A percentile compares a stretch with the other conserved stretches of the same genome.
Evolutionary conservation across 2,797 vertebrate species (phyloP).

Genomic region (Gallinago nigripennis): DNA sequence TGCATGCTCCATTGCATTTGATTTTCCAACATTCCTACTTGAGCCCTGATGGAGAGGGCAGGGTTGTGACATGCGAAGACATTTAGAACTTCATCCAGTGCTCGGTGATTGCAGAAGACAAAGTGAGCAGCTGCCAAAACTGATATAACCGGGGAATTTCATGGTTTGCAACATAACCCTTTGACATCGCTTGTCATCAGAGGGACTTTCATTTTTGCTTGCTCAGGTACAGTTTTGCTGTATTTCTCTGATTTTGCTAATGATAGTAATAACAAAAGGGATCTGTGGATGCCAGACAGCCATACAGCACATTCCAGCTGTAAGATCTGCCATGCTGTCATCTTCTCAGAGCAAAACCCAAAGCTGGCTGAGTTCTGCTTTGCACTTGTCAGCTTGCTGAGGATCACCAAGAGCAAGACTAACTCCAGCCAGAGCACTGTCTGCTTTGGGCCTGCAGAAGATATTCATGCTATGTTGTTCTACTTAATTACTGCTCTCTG

Average conservation of each 20-base stretch:
- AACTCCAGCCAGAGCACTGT: background rate
- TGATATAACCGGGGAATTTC: background rate
- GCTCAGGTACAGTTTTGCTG: background rate
- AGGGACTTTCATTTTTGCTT: background rate
- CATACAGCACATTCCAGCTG: background rate
- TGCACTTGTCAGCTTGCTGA: background rate
- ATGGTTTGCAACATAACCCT: background rate
- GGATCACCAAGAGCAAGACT: background rate
- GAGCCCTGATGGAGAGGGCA: background rate
- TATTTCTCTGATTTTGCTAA: background rate
- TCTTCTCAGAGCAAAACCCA: background rate
- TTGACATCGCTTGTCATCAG: background rate
- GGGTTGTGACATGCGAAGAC: background rate
- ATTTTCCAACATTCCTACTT: background rate
- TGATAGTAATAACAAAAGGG: background rate
- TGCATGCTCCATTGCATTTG: background rate
- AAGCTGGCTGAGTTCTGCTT: background rate
- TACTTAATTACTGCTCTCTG: conserved; percentile 28
- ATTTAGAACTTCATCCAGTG: background rate
- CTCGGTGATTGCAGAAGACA: background rate
- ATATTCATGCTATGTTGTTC: background rate
- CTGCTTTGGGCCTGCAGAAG: background rate
- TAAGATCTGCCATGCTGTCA: background rate
- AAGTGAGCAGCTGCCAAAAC: background rate
- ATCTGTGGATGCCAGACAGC: background rate